Evolutionary conservation across 2,797 vertebrate genomes (phyloP), one percentile per base, ranked within the genome.

Genomic region (Eulemur coronatus): DNA sequence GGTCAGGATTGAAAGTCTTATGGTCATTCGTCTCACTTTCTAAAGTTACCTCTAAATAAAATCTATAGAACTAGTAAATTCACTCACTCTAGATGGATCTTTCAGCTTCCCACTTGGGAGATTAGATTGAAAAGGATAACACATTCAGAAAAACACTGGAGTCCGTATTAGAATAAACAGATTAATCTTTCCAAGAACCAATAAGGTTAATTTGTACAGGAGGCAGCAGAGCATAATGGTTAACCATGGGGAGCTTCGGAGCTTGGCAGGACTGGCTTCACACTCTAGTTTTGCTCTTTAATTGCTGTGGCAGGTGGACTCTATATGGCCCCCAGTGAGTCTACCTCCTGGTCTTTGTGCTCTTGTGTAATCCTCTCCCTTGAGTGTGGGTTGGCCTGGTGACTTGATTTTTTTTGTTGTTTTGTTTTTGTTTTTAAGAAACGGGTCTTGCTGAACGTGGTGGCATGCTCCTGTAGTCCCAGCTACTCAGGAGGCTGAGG

Each of bases 101-200:
- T 92, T 61, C 73, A 86, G 73, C 52, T 59, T 89, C 63, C 46
- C 72, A 70, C 20, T 57, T 63, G 15, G 50, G 61, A 96, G 69
- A 73, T 52, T 61, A 89, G 38, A 94, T 94, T 72, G 73, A 48
- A 94, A 94, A 95, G 43, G 38, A 43, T 69, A 88, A 78, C 57
- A 65, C 9, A 46, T 73, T 89, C 65, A 67, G 78, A 86, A 91
- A 92, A 82, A 89, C 15, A 67, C 43, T 50, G 9, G 59, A 72
- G 46, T 97, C n/a, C 48, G 3, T 89, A 75, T 78, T 79, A 87
- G 79, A 95, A 89, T 76, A 96, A 61, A 0, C 61, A 79, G 78
- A 93, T 76, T 69, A 87, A 93, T 89, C 84, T 84, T 91, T 81
- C 38, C 70, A 70, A 79, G 80, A 76, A 46, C 63, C 57, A 78